Conservation (phyloP, 2,888 invertebrate species). For the Cetonia aurata region DNA sequence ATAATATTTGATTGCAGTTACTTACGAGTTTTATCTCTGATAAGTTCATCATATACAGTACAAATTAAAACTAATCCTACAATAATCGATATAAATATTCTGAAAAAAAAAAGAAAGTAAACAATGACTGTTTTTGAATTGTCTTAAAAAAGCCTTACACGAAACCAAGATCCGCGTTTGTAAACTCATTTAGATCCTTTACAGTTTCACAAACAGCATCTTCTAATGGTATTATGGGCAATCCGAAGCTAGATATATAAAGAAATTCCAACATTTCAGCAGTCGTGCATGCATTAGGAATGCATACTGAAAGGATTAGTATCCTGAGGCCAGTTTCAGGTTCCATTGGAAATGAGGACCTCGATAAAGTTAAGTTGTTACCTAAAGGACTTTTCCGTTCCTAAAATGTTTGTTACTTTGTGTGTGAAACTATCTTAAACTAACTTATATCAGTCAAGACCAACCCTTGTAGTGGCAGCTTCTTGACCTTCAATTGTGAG, state of each 20-base stretch:
- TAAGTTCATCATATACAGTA: constrained; percentile 45
- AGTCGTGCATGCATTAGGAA: constrained; percentile 43
- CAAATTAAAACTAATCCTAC: constrained; percentile 40
- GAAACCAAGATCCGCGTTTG: constrained; percentile 35
- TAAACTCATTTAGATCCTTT: constrained; percentile 26
- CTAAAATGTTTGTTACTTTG: not conserved
- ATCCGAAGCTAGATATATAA: not conserved
- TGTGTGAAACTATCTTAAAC: not conserved
- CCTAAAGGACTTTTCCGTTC: not conserved
- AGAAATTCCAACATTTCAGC: constrained; percentile 33
- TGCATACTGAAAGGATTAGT: constrained; percentile 37
- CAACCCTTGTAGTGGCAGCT: not conserved
- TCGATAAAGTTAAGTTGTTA: constrained; percentile 11
- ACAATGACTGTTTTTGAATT: not conserved
- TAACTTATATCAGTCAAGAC: not conserved
- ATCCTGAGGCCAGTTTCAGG: constrained; percentile 23
- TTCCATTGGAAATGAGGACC: constrained; percentile 34
- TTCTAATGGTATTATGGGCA: constrained; percentile 27
- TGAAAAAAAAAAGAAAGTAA: constrained; percentile 47
- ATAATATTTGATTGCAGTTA: not conserved
- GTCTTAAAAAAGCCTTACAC: constrained; percentile 31
- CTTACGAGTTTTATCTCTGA: constrained; percentile 13
- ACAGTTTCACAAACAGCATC: constrained; percentile 29
- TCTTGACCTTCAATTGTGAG: constrained; percentile 16
- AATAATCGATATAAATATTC: constrained; percentile 44